phyloP scores from a whole-genome alignment of 2,113 vertebrate species.

The Paracanthobrama guichenoti region DNA sequence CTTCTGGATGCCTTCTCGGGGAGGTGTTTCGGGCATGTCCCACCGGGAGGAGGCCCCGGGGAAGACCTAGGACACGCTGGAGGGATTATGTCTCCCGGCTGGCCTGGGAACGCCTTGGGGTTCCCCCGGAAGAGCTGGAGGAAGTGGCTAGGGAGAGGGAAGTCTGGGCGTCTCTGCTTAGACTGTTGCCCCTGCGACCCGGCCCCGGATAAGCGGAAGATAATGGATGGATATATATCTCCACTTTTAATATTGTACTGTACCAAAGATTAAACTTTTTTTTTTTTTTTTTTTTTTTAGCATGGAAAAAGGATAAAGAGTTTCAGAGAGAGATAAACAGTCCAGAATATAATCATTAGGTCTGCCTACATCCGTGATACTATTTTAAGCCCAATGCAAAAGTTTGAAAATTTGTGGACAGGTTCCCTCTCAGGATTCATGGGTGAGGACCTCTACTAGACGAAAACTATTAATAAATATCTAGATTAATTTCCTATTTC shows the following conservation, averaged over 20 bases:
- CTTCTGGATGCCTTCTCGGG: too few species aligned
- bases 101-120: too few species aligned
- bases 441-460: background rate
- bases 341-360: background rate
- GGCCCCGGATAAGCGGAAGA: too few species aligned
- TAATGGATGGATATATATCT: too few species aligned
- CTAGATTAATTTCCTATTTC: background rate
- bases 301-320: background rate
- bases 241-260: fast-evolving
- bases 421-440: background rate
- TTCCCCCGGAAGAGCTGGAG: too few species aligned
- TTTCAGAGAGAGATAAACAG: background rate
- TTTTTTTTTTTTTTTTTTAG: background rate
- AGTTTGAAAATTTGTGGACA: background rate
- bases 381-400: background rate
- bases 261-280: background rate
- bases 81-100: too few species aligned
- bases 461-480: background rate
- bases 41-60: too few species aligned
- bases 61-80: too few species aligned
- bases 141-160: too few species aligned
- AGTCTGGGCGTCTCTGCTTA: too few species aligned
- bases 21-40: too few species aligned
- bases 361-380: background rate
- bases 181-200: too few species aligned